Evolutionary conservation across 2,797 vertebrate genomes (phyloP), one percentile per base, ranked within the genome.

Genomic region (Ptychobarbus kaznakovi): DNA sequence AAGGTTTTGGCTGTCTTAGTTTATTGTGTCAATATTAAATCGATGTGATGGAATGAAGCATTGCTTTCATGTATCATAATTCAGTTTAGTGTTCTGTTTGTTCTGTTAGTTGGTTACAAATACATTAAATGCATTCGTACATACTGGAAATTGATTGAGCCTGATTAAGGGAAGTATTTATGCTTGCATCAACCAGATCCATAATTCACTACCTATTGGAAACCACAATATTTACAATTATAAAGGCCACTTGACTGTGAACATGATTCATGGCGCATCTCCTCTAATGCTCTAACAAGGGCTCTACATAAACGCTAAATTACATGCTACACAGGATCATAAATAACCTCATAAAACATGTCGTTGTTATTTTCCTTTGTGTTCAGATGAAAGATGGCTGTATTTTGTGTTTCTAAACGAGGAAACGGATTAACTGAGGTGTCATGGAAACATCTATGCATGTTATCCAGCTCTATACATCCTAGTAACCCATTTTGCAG

Each of bases 161-260:
- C 73, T 84, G 35, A 84, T 42, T 68, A 56, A 83, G 16, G n/a
- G 35, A 66, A 28, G 22, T n/a, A n/a, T 68, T 25, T 51, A 32
- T 38, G 18, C 22, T 42, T 68, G 25, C 5, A 69, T 78, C 0
- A 20, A 66, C n/a, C 15, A 44, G 18, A 51, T 12, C 32, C 44
- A 20, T 83, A 51, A 76, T 66, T 83, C 58, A 76, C 28, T 13
- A 32, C 32, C 42, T 49, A 46, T 46, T 65, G 61, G 28, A 49
- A 32, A 66, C 42, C 72, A 83, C 28, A 51, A 38, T 40, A 75
- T 83, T 76, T 76, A 25, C 44, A 83, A 28, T 75, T 22, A 53
- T 35, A 66, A 63, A 63, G 53, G 18, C 18, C n/a, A 73, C 69
- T 38, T 2, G 5, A 38, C 53, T 38, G 70, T 75, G 44, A 83